Evolutionary conservation across 2,113 vertebrate genomes (phyloP), one percentile per base, ranked within the genome.

Genomic region (Gallinago media): DNA sequence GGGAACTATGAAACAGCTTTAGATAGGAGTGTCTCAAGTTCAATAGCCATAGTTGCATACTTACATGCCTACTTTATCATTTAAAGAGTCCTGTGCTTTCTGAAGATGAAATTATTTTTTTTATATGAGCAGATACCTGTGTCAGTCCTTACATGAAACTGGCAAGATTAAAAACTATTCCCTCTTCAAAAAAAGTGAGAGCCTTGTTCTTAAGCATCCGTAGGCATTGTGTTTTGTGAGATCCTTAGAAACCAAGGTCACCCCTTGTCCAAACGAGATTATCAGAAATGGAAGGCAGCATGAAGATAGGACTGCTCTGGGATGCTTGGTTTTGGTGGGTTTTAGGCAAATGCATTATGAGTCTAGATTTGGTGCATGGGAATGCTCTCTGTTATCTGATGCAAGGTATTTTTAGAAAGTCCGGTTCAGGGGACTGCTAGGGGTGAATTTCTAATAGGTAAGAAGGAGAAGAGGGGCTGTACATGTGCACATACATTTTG

Each of bases 301-400:
- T 32, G n/a, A 79, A 52, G 32, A 40, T 26, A 13, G 25, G 20
- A 47, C 42, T 62, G 14, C 31, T 77, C 80, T 25, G 46, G 47
- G 8, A 14, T 73, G 7, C 34, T 63, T 22, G 11, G 4, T 75
- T 67, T 62, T 0, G 0, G 12, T 62, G 16, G 0, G 2, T 55
- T 74, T 71, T 32, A 76, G 47, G 12, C 55, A 73, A 72, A 77
- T 56, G 23, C 7, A 4, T 74, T 52, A 22, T 12, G 20, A 80
- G 19, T 32, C 34, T 75, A 0, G 21, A 25, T 50, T 62, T 52
- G 17, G 2, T 89, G 34, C 23, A 19, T 3, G 1, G 1, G 0
- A 54, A 58, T 31, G 29, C 31, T 67, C 0, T 78, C 52, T 76
- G 26, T 70, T 76, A 32, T 6, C 25, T 91, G 42, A 67, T 76